Percentiles rank a stretch among this genome's conserved stretches.
These are phyloP conservation scores for Anagrus nilaparvatae DNA, from an alignment of 1,140 invertebrate species.

Conservation along the genomic window DNA sequence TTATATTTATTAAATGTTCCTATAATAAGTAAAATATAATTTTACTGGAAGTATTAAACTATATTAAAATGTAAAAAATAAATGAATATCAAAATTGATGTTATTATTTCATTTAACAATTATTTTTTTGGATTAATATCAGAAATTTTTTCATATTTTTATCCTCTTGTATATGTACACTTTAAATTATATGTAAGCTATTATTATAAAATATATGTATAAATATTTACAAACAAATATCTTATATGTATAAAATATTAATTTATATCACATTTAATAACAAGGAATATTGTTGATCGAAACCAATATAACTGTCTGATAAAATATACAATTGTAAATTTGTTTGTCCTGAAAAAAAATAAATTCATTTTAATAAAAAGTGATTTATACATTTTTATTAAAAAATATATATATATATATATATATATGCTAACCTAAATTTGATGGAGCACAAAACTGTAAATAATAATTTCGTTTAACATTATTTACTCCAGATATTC, in stretches of 20 bases:
- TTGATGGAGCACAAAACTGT: conserved; percentile 54
- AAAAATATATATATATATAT: neutral
- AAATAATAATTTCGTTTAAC: conserved; percentile 43
- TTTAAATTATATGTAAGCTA: too few species aligned
- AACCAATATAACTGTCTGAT: conserved; percentile 88
- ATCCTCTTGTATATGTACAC: too few species aligned
- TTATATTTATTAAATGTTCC: too few species aligned
- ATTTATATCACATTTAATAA: conserved; percentile 46
- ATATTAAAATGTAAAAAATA: too few species aligned
- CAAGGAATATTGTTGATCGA: conserved; percentile 88
- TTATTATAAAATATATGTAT: neutral
- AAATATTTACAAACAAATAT: neutral
- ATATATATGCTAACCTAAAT: conserved; percentile 37
- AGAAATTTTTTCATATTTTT: too few species aligned
- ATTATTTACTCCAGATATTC: conserved; percentile 39
- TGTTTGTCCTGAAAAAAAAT: conserved; percentile 49
- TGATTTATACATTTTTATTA: too few species aligned
- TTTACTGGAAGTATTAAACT: too few species aligned
- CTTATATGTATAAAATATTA: neutral
- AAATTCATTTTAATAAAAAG: conserved; percentile 8
- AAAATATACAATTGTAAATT: conserved; percentile 79
- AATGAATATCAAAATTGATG: too few species aligned
- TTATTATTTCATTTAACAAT: too few species aligned
- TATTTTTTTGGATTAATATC: too few species aligned
- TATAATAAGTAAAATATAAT: too few species aligned